Base-by-base conservation (phyloP, 2,888 invertebrate genomes). In the Pegoplata infirma region DNA sequence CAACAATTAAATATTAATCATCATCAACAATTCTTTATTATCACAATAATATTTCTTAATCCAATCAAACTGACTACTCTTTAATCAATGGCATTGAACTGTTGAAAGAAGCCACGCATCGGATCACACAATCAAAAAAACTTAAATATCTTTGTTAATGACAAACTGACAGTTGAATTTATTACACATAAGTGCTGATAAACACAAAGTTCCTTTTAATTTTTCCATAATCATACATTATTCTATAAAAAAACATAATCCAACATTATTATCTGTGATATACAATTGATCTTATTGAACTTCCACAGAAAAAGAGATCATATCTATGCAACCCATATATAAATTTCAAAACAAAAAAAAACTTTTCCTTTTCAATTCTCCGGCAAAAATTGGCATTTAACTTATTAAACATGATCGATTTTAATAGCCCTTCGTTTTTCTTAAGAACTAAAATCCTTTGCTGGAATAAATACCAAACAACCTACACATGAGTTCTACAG, bases 261-360 rank as follows among this genome's bases (percentile, higher is more conserved):
- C 21, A 69, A 19, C 12, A 16, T n/a, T 21, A 58, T 40, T 40
- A 40, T 40, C 36, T 40, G 12, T n/a, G 3, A n/a, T 40, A 40
- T n/a, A 40, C n/a, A 19, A 55, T 47, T 72, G 53, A 63, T 63
- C 63, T 63, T 63, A 44, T 53, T 2, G 58, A 19, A 17, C 40
- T 61, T 44, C 1, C 17, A 12, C 8, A 12, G 16, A 28, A 6
- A 28, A 32, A n/a, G 6, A 23, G 23, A 23, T 23, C 23, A 23
- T 23, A 23, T 3, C 32, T 2, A 32, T 32, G 32, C 6, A 32
- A 8, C 23, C 23, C 6, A 5, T 23, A 8, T 36, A 2, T 36
- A 12, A 36, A 25, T 25, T 25, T 25, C 6, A 5, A 3, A 5
- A 25, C 6, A 25, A 25, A 5, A 36, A 36, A 12, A 36, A 10